These are phyloP conservation scores for Pseudochromis fuscus DNA, from an alignment of 2,797 vertebrate genomes.

Conservation along the genomic window DNA sequence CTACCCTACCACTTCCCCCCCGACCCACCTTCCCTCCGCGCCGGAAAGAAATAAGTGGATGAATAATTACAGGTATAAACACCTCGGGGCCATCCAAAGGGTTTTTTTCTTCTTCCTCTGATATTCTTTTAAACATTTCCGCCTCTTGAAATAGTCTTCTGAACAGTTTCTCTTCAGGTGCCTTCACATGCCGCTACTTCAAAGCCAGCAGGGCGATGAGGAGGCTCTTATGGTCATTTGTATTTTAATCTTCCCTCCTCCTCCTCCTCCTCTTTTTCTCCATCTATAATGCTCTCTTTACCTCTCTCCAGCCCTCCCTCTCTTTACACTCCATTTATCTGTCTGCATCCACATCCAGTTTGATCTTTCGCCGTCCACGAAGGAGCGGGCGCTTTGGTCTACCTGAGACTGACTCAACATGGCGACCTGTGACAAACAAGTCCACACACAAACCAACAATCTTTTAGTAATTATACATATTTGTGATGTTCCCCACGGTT, in stretches of 20 bases:
- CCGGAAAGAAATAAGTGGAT: slow-evolving; percentile 78
- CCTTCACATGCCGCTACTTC: slow-evolving; percentile 75
- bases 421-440: neutral
- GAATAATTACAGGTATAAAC: slow-evolving; percentile 85
- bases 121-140: slow-evolving; percentile 77
- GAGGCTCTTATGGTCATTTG: slow-evolving; percentile 74
- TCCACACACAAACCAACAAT: neutral
- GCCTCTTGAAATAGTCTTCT: slow-evolving; percentile 67
- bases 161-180: slow-evolving; percentile 68
- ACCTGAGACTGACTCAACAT: slow-evolving; percentile 17
- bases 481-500: neutral
- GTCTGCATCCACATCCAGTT: slow-evolving; percentile 44
- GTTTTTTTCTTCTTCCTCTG: slow-evolving; percentile 56
- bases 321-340: slow-evolving; percentile 43
- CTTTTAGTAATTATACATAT: neutral
- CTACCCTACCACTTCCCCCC: slow-evolving; percentile 22
- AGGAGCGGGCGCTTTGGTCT: neutral
- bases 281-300: slow-evolving; percentile 49
- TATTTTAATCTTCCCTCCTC: slow-evolving; percentile 70
- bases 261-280: slow-evolving; percentile 31
- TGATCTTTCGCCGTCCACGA: slow-evolving; percentile 36
- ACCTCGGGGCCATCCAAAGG: slow-evolving; percentile 75
- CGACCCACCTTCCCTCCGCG: slow-evolving; percentile 38
- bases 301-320: slow-evolving; percentile 32
- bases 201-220: slow-evolving; percentile 66